Conservation (phyloP, 2,797 vertebrate genomes). For the Coregonus suidteri region DNA sequence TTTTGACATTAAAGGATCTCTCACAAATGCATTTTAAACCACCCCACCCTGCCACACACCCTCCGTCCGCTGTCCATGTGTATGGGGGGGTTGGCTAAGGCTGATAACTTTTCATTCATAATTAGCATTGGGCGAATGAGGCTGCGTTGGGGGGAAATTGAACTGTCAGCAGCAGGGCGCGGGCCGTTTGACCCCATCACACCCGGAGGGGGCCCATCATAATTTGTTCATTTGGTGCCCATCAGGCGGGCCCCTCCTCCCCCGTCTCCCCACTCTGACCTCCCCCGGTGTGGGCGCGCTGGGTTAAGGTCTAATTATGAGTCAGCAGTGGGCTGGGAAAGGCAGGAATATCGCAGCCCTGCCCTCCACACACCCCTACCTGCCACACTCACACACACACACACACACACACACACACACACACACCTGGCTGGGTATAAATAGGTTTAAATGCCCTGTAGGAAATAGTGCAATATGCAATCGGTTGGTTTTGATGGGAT, state of each 20-base stretch:
- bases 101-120: conserved; percentile 99
- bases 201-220: conserved; percentile 98
- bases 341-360: conserved; percentile 74
- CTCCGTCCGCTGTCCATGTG: conserved; percentile 52
- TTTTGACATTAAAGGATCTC: conserved; percentile 95
- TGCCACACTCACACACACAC: conserved; percentile 94
- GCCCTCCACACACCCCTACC: conserved; percentile 87
- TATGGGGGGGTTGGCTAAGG: conserved; percentile 75
- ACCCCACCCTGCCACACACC: conserved; percentile 66
- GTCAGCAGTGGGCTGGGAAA: conserved; percentile 87
- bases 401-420: conserved; percentile 90
- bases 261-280: conserved; percentile 86
- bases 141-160: conserved; percentile 98
- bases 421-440: conserved; percentile 77
- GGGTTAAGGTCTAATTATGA: conserved; percentile 99
- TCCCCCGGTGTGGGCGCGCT: conserved; percentile 89
- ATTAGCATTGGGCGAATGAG: conserved; percentile 94
- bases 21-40: conserved; percentile 89
- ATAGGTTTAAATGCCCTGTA: conserved; percentile 87
- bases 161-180: conserved; percentile 98
- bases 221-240: conserved; percentile 99
- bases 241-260: conserved; percentile 92
- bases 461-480: conserved; percentile 70
- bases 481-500: conserved; percentile 36
- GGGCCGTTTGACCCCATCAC: conserved; percentile 99